phyloP scores from a whole-genome alignment of 2,113 vertebrate species.

The Calyptomena viridis region DNA sequence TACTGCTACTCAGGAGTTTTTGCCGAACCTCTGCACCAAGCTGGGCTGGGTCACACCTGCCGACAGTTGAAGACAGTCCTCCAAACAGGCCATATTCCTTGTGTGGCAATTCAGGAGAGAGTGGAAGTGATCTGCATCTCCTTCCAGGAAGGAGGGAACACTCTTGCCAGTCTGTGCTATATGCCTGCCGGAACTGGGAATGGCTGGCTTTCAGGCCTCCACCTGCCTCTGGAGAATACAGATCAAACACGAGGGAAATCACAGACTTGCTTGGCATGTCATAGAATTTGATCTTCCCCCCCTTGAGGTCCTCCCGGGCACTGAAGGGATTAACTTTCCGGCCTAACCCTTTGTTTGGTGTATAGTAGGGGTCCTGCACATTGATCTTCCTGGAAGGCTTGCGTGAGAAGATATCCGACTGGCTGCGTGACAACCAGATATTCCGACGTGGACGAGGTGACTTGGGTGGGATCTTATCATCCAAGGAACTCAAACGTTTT shows the following conservation, averaged over 20 bases:
- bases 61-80: slow-evolving; percentile 63
- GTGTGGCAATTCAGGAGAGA: slow-evolving; percentile 84
- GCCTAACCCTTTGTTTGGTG: slow-evolving; percentile 73
- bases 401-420: slow-evolving; percentile 92
- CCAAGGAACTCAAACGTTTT: slow-evolving; percentile 88
- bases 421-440: slow-evolving; percentile 94
- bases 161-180: slow-evolving; percentile 75
- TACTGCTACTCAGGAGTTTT: slow-evolving; percentile 77
- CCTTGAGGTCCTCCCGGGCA: slow-evolving; percentile 92
- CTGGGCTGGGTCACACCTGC: slow-evolving; percentile 72
- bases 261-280: slow-evolving; percentile 96
- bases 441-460: slow-evolving; percentile 90
- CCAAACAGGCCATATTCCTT: slow-evolving; percentile 75
- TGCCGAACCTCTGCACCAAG: slow-evolving; percentile 73
- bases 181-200: slow-evolving; percentile 38
- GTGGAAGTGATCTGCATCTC: slow-evolving; percentile 87
- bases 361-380: slow-evolving; percentile 91
- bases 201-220: slow-evolving; percentile 59
- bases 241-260: slow-evolving; percentile 92
- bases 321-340: slow-evolving; percentile 94
- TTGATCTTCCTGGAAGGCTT: slow-evolving; percentile 86
- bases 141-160: slow-evolving; percentile 73
- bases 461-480: slow-evolving; percentile 92
- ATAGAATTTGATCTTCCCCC: slow-evolving; percentile 94
- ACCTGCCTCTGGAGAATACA: slow-evolving; percentile 84